A percentile compares a stretch with the other conserved stretches of the same genome.
Evolutionary conservation across 2,113 vertebrate genomes (phyloP).

Genomic region (Cryptomyrus ogoouensis): DNA sequence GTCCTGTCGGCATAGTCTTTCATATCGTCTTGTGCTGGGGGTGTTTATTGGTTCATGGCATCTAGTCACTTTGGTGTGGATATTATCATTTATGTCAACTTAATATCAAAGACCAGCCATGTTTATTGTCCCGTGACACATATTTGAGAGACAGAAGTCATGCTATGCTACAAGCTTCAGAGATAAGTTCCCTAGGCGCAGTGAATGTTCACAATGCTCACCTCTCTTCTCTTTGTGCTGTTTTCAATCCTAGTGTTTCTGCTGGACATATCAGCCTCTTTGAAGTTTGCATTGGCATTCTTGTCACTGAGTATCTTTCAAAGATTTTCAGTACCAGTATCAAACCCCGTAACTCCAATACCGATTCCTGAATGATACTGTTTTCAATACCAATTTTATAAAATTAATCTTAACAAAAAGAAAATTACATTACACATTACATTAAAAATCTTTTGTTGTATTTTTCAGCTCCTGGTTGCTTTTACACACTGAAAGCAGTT

Average conservation of each 20-base stretch:
- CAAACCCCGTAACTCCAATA: neutral
- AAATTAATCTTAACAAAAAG: neutral
- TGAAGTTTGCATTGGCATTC: neutral
- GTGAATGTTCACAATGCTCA: neutral
- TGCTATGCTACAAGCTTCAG: neutral
- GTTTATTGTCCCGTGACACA: neutral
- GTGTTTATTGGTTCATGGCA: neutral
- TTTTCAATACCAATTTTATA: neutral
- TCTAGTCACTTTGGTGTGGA: neutral
- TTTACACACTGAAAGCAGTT: neutral
- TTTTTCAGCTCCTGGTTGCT: neutral
- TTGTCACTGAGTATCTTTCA: neutral
- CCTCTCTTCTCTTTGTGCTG: neutral
- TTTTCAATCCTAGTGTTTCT: neutral
- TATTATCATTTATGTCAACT: neutral
- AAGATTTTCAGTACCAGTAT: neutral
- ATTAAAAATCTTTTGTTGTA: no score
- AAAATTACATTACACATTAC: no score
- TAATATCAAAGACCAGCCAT: neutral
- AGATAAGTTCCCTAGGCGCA: neutral
- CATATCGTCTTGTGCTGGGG: neutral
- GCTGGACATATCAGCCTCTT: neutral
- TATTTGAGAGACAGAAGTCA: neutral
- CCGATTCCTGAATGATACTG: neutral
- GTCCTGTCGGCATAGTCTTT: neutral